phyloP scores from a whole-genome alignment of 2,797 vertebrate genomes.

The Aplochiton taeniatus region DNA sequence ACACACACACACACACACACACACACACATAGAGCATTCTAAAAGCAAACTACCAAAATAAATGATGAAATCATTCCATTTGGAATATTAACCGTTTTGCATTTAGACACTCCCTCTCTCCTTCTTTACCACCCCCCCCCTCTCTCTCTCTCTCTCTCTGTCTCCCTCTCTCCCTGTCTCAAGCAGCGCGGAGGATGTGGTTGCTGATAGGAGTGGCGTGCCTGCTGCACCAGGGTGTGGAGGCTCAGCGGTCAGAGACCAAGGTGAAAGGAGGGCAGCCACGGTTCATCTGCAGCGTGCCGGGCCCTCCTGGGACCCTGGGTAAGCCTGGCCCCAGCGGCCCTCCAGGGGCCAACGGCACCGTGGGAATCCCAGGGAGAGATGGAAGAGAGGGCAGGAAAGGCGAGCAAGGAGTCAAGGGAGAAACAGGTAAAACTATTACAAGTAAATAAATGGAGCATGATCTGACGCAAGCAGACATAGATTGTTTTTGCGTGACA shows the following conservation, averaged over 20 bases:
- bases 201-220: conserved; percentile 81
- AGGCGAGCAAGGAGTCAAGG: conserved; percentile 94
- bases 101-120: no score
- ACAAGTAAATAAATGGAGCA: no score
- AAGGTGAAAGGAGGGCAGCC: conserved; percentile 82
- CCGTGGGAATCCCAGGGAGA: conserved; percentile 92
- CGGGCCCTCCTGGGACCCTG: conserved; percentile 84
- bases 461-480: not conserved
- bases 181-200: conserved; percentile 86
- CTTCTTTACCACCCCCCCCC: not conserved
- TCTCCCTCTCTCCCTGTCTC: conserved; percentile 43
- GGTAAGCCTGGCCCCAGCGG: conserved; percentile 84
- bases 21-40: no score
- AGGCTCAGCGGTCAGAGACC: conserved; percentile 79
- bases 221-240: conserved; percentile 85
- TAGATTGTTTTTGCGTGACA: not conserved
- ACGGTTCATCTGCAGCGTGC: conserved; percentile 89
- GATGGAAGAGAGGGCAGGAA: conserved; percentile 96
- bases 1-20: no score
- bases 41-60: no score
- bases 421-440: conserved; percentile 83
- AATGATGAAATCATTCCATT: no score
- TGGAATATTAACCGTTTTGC: no score
- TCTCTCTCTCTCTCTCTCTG: not conserved
- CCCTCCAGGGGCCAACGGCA: conserved; percentile 83